Percentiles rank a stretch among this genome's conserved stretches.
phyloP scores from a whole-genome alignment of 2,888 invertebrate genomes.

The Belgica antarctica region DNA sequence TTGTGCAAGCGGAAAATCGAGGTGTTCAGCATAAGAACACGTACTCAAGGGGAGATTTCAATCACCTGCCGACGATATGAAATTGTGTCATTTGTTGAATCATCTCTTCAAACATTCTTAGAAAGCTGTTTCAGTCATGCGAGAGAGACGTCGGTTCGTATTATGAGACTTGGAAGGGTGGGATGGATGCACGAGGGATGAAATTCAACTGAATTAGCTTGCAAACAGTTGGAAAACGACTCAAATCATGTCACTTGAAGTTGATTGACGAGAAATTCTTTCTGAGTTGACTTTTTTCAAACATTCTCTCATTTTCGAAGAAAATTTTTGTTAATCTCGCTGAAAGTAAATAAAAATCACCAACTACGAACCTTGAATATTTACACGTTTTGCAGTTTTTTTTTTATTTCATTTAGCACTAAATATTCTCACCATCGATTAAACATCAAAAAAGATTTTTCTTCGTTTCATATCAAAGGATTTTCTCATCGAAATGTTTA shows the following conservation, averaged over 20 bases:
- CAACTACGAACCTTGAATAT: slow-evolving; percentile 9
- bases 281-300: no score
- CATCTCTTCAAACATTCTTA: neutral
- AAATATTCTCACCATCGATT: neutral
- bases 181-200: no score
- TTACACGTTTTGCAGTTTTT: slow-evolving; percentile 1
- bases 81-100: slow-evolving; percentile 34
- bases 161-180: no score
- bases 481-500: neutral
- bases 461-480: slow-evolving; percentile 12
- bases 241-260: no score
- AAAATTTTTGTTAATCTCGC: neutral
- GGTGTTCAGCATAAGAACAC: slow-evolving; percentile 53
- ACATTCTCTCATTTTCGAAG: neutral
- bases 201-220: no score
- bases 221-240: no score
- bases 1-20: slow-evolving; percentile 50
- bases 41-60: slow-evolving; percentile 52
- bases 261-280: no score
- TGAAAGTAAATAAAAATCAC: neutral
- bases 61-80: slow-evolving; percentile 54
- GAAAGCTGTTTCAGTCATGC: no score
- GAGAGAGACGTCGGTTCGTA: no score
- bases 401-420: neutral
- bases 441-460: slow-evolving; percentile 19